Base-by-base conservation (phyloP, 2,797 vertebrate genomes). In the Diplodus puntazzo region DNA sequence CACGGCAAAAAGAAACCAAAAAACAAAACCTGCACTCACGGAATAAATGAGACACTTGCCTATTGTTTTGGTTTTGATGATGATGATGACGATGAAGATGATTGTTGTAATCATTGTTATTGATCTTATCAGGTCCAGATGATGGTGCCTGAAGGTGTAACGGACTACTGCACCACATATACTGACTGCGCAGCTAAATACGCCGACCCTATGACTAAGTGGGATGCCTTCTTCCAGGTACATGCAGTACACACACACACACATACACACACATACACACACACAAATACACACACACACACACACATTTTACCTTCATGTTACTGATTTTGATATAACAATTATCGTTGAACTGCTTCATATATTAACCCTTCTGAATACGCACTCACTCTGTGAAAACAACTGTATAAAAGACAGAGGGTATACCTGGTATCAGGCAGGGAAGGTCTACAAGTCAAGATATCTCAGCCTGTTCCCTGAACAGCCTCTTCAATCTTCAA, bases 161-260 rank as follows among this genome's bases (percentile, higher is more conserved):
- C 2, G 2, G 92, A 92, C 25, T 97, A 94, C 80, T 98, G 97
- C 72, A 93, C 93, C 5, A 94, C 81, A 11, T 82, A 95, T 57
- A 45, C 89, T 0, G 88, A 92, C 75, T 99, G 98, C 79, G 21
- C 52, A 52, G 58, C 87, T 59, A 83, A 0, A 8, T 76, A 89
- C 69, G 89, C 95, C 10, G 70, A 94, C 1, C 78, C 70, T 58
- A 96, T 97, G 93, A n/a, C 87, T 11, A 91, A 92, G 43, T 99
- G 97, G 97, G 96, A 93, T 5, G 23, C 77, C 0, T 97, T 96
- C 83, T 99, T 95, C 82, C 83, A 97, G 95, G 97, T 98, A 94
- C 18, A 3, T 69, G 5, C 23, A 55, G 20, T 2, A 25, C 49
- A 64, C 27, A 62, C 49, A 21, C 17, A 27, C 23, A 78, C 34